Percentiles rank a stretch among this genome's conserved stretches.
phyloP scores from a whole-genome alignment of 2,113 vertebrate species.

The Uria lomvia region DNA sequence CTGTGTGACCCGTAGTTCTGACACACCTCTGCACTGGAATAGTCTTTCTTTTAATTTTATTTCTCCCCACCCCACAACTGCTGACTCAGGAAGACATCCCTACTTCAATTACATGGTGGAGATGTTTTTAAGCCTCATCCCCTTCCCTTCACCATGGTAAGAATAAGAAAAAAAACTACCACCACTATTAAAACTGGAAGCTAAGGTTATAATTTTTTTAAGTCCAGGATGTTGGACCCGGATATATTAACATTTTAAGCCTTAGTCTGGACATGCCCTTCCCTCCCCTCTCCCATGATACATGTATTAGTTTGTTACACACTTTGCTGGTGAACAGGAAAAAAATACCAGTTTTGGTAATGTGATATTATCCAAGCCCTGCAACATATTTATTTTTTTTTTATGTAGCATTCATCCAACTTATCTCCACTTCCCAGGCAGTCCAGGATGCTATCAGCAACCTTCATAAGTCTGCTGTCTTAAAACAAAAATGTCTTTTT shows the following conservation, averaged over 20 bases:
- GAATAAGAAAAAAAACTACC: neutral
- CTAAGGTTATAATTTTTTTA: neutral
- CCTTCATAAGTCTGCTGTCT: neutral
- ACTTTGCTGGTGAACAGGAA: neutral
- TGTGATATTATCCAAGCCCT: neutral
- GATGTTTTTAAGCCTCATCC: neutral
- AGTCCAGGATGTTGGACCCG: neutral
- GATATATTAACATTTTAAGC: neutral
- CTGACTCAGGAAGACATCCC: neutral
- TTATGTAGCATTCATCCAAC: neutral
- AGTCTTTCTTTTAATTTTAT: neutral
- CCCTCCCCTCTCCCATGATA: neutral
- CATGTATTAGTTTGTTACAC: neutral
- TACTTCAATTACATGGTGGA: neutral
- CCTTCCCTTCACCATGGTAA: neutral
- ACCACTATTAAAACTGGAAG: neutral
- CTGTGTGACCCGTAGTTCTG: neutral
- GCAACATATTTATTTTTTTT: neutral
- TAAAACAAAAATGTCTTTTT: slow-evolving; percentile 27
- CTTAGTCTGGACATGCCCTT: accelerated
- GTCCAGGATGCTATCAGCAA: neutral
- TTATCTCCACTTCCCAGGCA: slow-evolving; percentile 20
- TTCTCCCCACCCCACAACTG: neutral
- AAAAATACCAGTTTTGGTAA: neutral
- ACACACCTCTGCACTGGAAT: neutral